phyloP scores from a whole-genome alignment of 2,888 invertebrate species.

The Macrostomum cliftonense region DNA sequence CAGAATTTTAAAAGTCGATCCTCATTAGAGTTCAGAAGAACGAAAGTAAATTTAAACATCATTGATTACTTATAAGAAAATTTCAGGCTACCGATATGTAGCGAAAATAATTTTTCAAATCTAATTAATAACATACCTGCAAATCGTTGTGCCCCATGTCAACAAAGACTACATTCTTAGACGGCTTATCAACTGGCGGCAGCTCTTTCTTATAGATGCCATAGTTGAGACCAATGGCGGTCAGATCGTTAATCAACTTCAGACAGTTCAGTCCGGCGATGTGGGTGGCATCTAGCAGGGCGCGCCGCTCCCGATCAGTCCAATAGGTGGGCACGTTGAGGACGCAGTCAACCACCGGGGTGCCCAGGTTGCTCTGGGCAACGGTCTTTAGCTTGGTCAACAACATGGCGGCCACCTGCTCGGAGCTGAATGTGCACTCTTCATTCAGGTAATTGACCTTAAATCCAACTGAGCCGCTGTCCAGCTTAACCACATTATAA shows the following conservation, averaged over 20 bases:
- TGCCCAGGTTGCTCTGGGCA: slow-evolving; percentile 64
- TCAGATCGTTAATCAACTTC: slow-evolving; percentile 84
- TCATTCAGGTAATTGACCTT: slow-evolving; percentile 67
- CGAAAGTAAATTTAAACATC: too few relatives aligned
- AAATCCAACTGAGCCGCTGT: slow-evolving; percentile 64
- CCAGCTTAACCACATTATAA: slow-evolving; percentile 54
- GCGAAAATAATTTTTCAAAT: too few relatives aligned
- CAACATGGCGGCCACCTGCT: slow-evolving; percentile 86
- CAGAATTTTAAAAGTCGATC: too few relatives aligned
- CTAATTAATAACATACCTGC: slow-evolving; percentile 49
- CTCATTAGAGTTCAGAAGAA: too few relatives aligned
- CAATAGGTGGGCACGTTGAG: slow-evolving; percentile 63
- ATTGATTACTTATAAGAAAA: too few relatives aligned
- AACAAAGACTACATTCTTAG: slow-evolving; percentile 77
- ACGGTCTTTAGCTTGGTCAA: slow-evolving; percentile 85
- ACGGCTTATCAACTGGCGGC: slow-evolving; percentile 56
- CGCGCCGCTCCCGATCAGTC: slow-evolving; percentile 78
- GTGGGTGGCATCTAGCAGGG: slow-evolving; percentile 69
- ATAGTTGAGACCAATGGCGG: slow-evolving; percentile 83
- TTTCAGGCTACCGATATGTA: too few relatives aligned
- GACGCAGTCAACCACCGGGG: slow-evolving; percentile 53
- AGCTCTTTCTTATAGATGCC: slow-evolving; percentile 95
- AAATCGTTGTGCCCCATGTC: slow-evolving; percentile 75
- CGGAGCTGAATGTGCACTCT: slow-evolving; percentile 50
- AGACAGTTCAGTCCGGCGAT: slow-evolving; percentile 83